phyloP scores from a whole-genome alignment of 1,140 invertebrate species.

The Tetramorium parvispinum region DNA sequence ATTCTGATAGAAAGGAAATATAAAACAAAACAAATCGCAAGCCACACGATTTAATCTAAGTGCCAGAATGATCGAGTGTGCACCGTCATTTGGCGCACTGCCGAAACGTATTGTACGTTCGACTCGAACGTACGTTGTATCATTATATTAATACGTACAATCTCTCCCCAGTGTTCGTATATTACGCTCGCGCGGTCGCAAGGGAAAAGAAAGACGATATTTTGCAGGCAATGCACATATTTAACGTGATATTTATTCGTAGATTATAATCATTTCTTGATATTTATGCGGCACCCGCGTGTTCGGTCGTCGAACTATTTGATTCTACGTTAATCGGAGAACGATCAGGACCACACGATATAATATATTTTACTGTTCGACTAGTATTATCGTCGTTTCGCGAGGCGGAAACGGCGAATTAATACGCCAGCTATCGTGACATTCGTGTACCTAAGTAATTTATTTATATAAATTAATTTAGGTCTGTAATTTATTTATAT shows the following conservation, averaged over 20 bases:
- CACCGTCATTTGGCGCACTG: neutral
- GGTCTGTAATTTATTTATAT: constrained; percentile 76
- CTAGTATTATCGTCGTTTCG: constrained; percentile 81
- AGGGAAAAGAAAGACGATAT: constrained; percentile 46
- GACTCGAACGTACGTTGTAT: neutral
- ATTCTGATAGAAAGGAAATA: neutral
- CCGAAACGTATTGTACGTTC: neutral
- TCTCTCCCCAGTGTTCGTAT: constrained; percentile 34
- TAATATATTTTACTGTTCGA: constrained; percentile 50
- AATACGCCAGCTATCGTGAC: constrained; percentile 77
- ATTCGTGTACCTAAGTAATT: constrained; percentile 79
- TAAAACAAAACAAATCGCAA: neutral
- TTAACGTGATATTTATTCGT: constrained; percentile 79
- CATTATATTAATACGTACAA: constrained; percentile 44
- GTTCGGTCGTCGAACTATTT: constrained; percentile 47
- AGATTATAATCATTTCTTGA: constrained; percentile 73
- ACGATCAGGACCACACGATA: constrained; percentile 50
- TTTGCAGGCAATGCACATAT: constrained; percentile 77
- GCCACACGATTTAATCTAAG: constrained; percentile 3
- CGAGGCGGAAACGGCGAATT: constrained; percentile 74
- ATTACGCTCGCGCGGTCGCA: constrained; percentile 35
- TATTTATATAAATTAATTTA: constrained; percentile 81
- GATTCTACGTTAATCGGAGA: constrained; percentile 5
- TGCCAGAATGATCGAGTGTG: constrained; percentile 1
- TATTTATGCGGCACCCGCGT: constrained; percentile 38